These are phyloP conservation scores for Steinernema khuongi DNA, from an alignment of 1,140 invertebrate species.

Conservation along the genomic window DNA sequence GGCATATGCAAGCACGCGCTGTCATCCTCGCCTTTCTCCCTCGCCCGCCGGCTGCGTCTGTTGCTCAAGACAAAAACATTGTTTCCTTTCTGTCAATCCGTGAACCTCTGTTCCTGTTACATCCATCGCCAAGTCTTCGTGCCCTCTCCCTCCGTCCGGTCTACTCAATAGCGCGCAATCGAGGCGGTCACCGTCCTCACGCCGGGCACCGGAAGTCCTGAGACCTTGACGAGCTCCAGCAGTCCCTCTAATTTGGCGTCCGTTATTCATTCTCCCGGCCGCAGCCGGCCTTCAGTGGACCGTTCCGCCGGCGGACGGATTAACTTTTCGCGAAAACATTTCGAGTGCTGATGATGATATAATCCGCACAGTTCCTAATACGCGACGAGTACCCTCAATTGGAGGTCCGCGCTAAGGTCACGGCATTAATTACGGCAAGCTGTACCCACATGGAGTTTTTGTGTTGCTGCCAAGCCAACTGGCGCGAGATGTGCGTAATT, in stretches of 20 bases:
- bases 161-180: neutral
- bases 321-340: neutral
- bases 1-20: neutral
- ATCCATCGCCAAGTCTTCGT: neutral
- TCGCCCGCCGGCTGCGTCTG: neutral
- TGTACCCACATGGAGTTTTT: neutral
- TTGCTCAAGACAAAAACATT: neutral
- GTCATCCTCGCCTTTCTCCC: neutral
- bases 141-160: neutral
- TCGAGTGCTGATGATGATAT: neutral
- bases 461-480: slow-evolving; percentile 5
- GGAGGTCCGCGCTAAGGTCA: neutral
- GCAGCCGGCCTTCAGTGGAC: neutral
- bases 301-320: neutral
- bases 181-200: neutral
- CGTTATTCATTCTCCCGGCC: neutral
- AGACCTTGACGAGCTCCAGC: neutral
- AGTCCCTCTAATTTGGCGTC: neutral
- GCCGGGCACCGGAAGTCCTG: neutral
- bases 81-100: neutral
- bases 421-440: neutral
- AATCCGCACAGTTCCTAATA: neutral
- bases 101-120: slow-evolving; percentile 1
- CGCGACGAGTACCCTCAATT: slow-evolving; percentile 4
- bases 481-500: neutral